Percentiles rank a stretch among this genome's conserved stretches.
Conservation (phyloP, 2,113 vertebrate genomes). For the Australoheros scitulus region DNA sequence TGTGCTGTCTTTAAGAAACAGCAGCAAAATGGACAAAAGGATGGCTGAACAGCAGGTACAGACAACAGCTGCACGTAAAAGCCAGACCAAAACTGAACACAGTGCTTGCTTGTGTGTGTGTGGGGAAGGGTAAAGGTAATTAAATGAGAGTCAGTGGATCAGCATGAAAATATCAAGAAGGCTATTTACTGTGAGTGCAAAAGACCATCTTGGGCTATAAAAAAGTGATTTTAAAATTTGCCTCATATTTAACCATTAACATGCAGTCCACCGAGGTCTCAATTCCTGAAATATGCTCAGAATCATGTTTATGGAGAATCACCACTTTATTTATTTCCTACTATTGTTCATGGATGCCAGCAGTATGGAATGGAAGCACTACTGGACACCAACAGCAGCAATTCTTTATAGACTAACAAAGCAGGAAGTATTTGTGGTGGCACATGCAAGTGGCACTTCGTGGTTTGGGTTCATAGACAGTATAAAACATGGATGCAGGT, state of each 20-base stretch:
- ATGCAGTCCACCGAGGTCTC: background rate
- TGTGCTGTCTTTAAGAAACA: background rate
- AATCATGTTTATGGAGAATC: background rate
- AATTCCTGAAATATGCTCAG: background rate
- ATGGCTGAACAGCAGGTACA: background rate
- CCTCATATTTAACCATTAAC: background rate
- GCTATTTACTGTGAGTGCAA: background rate
- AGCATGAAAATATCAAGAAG: background rate
- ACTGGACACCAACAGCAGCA: background rate
- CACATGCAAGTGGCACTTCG: background rate
- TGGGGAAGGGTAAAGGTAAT: background rate
- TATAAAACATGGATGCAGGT: no score
- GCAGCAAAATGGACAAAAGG: background rate
- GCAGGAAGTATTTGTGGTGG: background rate
- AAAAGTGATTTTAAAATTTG: background rate
- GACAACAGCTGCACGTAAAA: background rate
- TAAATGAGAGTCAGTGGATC: conserved; percentile 8
- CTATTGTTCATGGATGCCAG: background rate
- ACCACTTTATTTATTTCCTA: background rate
- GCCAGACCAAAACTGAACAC: background rate
- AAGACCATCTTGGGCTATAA: background rate
- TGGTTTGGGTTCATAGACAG: background rate
- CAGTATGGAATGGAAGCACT: background rate
- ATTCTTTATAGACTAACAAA: background rate
- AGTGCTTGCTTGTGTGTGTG: background rate